Evolutionary conservation across 2,797 vertebrate species (phyloP), one percentile per base, ranked within the genome.

Genomic region (Harpagifer antarcticus): DNA sequence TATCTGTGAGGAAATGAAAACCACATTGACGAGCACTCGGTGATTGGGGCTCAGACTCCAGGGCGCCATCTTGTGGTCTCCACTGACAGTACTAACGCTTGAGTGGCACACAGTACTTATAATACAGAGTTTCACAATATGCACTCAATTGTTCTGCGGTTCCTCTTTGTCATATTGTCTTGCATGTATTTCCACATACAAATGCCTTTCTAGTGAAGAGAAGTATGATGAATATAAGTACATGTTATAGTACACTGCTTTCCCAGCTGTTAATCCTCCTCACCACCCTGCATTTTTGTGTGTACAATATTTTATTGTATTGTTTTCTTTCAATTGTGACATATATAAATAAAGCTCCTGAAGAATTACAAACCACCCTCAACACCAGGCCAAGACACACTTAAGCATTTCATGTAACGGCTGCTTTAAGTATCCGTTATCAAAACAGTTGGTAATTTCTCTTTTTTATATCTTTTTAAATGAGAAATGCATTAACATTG

Each of bases 1-100:
- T 91, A 92, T 94, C 92, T 85, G 59, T 5, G 59, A 90, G 87
- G 88, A 92, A 92, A 92, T 88, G 75, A 89, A 79, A 52, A 68
- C 86, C 86, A 84, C 87, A 83, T 84, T 88, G 80, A 74, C 27
- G 0, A 33, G 31, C 55, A 0, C 16, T 79, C 17, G 4, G 20
- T n/a, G 44, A 17, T 17, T 60, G 5, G 3, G 33, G 10, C 20
- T 74, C 72, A 74, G 54, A 84, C 84, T 82, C 57, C 13, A 69
- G 45, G 74, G 60, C 56, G 53, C 88, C 91, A 45, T 85, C 83
- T 0, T 58, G 85, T 92, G 93, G 88, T 69, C 11, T 4, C 3
- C 43, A 52, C 12, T 42, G 37, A 42, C 5, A 16, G 8, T 68
- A 69, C 72, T 68, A 10, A n/a, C 13, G 1, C 7, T 66, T 63